These are phyloP conservation scores for Archaeoteleia sp. DNA, from an alignment of 2,888 invertebrate genomes.

Conservation along the genomic window DNA sequence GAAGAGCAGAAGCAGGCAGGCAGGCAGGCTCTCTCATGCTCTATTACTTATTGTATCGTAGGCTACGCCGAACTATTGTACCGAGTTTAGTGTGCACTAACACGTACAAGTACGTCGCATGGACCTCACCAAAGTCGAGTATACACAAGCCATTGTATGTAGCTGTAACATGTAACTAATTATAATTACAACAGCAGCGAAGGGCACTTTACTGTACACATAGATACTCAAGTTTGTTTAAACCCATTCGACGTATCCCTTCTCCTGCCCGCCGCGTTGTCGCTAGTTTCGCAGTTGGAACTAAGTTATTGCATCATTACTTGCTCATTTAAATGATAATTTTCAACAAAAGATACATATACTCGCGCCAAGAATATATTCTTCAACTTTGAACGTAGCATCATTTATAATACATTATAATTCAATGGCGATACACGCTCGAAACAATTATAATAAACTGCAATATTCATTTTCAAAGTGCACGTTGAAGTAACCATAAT, in stretches of 20 bases:
- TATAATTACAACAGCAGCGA: conserved; percentile 63
- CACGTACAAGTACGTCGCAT: conserved; percentile 32
- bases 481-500: too few species aligned
- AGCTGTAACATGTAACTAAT: conserved; percentile 62
- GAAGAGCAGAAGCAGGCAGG: conserved; percentile 16
- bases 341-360: conserved; percentile 37
- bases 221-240: conserved; percentile 54
- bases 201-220: conserved; percentile 55
- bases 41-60: conserved; percentile 57
- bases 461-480: not conserved
- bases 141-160: conserved; percentile 42
- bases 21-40: conserved; percentile 50
- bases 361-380: conserved; percentile 16
- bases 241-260: conserved; percentile 41
- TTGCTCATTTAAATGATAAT: conserved; percentile 48
- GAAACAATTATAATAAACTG: conserved; percentile 9
- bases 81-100: conserved; percentile 52
- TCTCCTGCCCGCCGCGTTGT: conserved; percentile 5
- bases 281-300: conserved; percentile 36
- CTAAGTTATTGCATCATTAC: conserved; percentile 51
- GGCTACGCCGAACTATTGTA: conserved; percentile 57
- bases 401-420: conserved; percentile 16
- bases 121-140: conserved; percentile 47
- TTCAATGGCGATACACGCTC: conserved; percentile 20
- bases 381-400: conserved; percentile 24